Base-by-base conservation (phyloP, 2,113 vertebrate genomes). In the Carassius auratus region DNA sequence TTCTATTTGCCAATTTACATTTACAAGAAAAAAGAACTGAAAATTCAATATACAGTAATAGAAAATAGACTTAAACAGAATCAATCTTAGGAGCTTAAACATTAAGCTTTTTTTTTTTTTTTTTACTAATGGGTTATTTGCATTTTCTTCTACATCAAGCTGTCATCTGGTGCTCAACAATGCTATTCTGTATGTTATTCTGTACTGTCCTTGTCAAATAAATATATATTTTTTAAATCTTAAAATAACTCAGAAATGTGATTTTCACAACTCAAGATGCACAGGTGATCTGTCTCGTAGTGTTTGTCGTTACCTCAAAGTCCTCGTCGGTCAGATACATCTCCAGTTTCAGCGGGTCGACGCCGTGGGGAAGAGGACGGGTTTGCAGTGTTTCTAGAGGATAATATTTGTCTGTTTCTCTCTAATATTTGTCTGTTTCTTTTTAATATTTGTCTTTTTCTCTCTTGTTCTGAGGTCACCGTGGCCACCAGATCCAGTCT, bases 261-360 rank as follows among this genome's bases (percentile, higher is more conserved):
- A 21, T 38, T 38, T 71, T 71, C 21, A 38, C 33, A 21, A 3
- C 36, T 17, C 8, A 42, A 21, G 19, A 19, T 71, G 68, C 10
- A n/a, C 36, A 42, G 68, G 19, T 38, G 38, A 71, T 5, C 68
- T 42, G 8, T 71, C 33, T 21, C 68, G 15, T 9, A 38, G 30
- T 21, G 38, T 62, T 8, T 19, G 45, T 23, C 45, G 88, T 93
- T 87, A 99, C 98, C 96, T 99, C 95, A 62, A 99, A 99, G 92
- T 99, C 98, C 83, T 95, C 93, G 69, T 99, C 96, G 0, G 97
- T 97, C 87, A 99, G 95, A 91, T 99, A 99, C 89, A 99, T 93
- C 96, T 99, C 98, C 88, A 99, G 96, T 76, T 96, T 96, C 12
- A 99, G 93, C 3, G 98, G 98, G 89, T 99, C 98, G 0, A 98